A percentile compares a stretch with the other conserved stretches of the same genome.
These are phyloP conservation scores for Silurus meridionalis DNA, from an alignment of 2,113 vertebrate species.

Conservation along the genomic window DNA sequence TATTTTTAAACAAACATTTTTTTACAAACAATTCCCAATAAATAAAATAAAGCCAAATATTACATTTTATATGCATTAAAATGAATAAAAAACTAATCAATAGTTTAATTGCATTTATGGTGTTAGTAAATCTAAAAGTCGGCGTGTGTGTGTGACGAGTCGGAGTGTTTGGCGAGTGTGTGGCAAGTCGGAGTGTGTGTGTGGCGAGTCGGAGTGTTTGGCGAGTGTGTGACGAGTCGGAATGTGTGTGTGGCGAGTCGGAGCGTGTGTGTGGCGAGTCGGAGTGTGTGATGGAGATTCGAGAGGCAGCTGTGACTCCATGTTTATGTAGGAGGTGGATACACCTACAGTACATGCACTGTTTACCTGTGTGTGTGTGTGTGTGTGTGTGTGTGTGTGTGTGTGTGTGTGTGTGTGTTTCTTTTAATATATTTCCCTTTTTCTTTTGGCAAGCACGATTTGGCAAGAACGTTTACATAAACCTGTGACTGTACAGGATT, in stretches of 20 bases:
- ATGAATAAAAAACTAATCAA: too few species aligned
- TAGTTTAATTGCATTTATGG: too few species aligned
- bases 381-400: slow-evolving; percentile 19
- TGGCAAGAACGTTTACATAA: neutral
- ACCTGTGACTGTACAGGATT: too few species aligned
- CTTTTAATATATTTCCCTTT: neutral
- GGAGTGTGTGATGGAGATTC: neutral
- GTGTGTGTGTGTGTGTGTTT: slow-evolving; percentile 33
- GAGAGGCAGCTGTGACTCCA: neutral
- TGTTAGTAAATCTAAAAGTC: too few species aligned
- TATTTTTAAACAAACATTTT: too few species aligned
- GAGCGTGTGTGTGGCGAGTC: too few species aligned
- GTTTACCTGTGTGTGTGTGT: neutral
- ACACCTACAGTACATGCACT: slow-evolving; percentile 18
- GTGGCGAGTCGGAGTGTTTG: too few species aligned
- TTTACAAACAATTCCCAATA: neutral
- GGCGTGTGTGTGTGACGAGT: too few species aligned
- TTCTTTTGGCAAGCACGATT: neutral
- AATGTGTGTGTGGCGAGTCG: too few species aligned
- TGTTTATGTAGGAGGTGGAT: slow-evolving; percentile 19
- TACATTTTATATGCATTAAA: too few species aligned
- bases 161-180: neutral
- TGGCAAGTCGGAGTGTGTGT: too few species aligned
- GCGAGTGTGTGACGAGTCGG: too few species aligned
- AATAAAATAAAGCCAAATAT: neutral